Evolutionary conservation across 2,888 invertebrate species (phyloP).

Genomic region (Allacma fusca): DNA sequence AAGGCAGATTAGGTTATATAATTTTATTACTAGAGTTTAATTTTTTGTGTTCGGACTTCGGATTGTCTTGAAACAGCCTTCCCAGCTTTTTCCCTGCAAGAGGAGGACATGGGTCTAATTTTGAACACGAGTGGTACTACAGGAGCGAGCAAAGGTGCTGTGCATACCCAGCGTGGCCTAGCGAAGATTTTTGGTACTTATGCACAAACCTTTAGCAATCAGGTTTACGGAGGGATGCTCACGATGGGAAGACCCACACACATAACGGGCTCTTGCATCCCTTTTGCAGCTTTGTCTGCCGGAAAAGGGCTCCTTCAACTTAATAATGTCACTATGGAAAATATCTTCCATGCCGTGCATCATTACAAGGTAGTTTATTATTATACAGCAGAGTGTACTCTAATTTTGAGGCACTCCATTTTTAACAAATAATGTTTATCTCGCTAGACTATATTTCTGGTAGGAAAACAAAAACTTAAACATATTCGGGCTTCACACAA

Average conservation of each 20-base stretch:
- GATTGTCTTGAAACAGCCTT: too few relatives aligned
- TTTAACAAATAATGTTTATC: too few relatives aligned
- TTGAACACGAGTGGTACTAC: conserved; percentile 34
- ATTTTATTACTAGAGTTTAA: too few relatives aligned
- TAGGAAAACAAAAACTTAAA: too few relatives aligned
- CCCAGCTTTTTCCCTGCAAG: too few relatives aligned
- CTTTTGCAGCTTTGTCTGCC: conserved; percentile 51
- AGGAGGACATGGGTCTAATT: too few relatives aligned
- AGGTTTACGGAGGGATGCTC: not conserved
- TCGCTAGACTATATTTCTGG: too few relatives aligned
- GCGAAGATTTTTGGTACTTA: not conserved
- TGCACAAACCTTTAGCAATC: not conserved
- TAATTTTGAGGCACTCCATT: too few relatives aligned
- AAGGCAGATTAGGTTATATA: too few relatives aligned
- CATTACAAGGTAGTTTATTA: conserved; percentile 43
- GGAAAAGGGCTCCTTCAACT: conserved; percentile 56
- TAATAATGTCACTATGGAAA: conserved; percentile 52
- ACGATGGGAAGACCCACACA: conserved; percentile 50
- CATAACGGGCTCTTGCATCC: conserved; percentile 55
- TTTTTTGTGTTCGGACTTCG: not conserved
- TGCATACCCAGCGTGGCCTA: conserved; percentile 24
- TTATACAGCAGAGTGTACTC: not conserved
- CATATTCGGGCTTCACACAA: too few relatives aligned
- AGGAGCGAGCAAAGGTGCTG: conserved; percentile 38
- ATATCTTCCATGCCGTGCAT: conserved; percentile 54